A percentile compares a stretch with the other conserved stretches of the same genome.
Conservation (phyloP, 2,113 vertebrate species). For the Neodon shergylaensis region DNA sequence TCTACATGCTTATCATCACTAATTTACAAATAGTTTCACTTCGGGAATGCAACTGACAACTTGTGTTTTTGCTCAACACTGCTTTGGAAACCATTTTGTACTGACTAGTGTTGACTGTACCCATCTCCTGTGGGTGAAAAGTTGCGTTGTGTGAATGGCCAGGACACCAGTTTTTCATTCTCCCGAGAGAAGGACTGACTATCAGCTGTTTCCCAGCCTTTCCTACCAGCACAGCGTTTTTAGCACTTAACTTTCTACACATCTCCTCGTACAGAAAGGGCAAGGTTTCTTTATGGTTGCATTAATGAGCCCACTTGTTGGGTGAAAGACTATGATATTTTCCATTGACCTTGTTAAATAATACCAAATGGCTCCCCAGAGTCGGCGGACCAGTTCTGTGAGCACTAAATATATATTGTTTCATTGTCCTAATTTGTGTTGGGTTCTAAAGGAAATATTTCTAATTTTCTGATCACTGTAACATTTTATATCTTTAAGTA, state of each 20-base stretch:
- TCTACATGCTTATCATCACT: not conserved
- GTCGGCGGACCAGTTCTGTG: not conserved
- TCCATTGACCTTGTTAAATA: not conserved
- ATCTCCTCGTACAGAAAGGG: not conserved
- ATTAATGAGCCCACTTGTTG: not conserved
- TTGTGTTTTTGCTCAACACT: not conserved
- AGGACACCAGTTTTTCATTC: not conserved
- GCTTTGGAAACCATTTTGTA: constrained; percentile 7
- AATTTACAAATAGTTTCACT: not conserved
- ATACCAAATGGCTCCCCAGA: not conserved
- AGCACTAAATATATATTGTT: not conserved
- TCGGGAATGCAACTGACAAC: not conserved
- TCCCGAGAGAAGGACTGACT: not conserved
- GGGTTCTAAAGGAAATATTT: not conserved
- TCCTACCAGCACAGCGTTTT: not conserved
- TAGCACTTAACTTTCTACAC: not conserved
- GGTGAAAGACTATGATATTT: not conserved
- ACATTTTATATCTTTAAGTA: not conserved
- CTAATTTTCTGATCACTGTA: not conserved
- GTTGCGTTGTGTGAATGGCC: not conserved
- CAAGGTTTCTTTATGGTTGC: not conserved
- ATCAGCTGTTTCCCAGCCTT: not conserved
- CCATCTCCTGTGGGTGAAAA: not conserved
- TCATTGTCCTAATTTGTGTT: not conserved
- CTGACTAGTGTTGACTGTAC: not conserved